Evolutionary conservation across 2,797 vertebrate genomes (phyloP), one percentile per base, ranked within the genome.

Genomic region (Pagetopsis macropterus): DNA sequence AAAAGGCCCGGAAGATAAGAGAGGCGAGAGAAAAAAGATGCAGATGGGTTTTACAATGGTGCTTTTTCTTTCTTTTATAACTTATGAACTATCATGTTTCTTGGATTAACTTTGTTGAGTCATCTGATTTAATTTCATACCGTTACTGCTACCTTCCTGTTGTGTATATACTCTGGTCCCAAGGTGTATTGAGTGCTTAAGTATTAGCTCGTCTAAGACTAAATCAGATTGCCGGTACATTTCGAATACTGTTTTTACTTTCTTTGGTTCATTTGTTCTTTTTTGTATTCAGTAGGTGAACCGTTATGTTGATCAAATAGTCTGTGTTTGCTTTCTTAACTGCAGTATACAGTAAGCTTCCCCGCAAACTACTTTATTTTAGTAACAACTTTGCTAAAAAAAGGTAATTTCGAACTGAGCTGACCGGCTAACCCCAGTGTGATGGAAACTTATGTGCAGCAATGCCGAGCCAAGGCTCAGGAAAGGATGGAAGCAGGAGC

Each of bases 1-100:
- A 75, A 64, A 72, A 51, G 49, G 27, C 37, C 33, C 23, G 10
- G 4, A 31, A 50, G 52, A 82, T 75, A 64, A 78, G 43, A 41
- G 55, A 72, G 44, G 19, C 1, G 3, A 55, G 9, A 54, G 40
- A 23, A 49, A 58, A 58, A 62, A 58, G 37, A 66, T 17, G 21
- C 31, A 65, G 33, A 72, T 48, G 45, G 45, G 41, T 27, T 49
- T 57, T 10, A 27, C 55, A 48, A 1, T 49, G 40, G 12, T 19
- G n/a, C 17, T 33, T 37, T 48, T 59, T 50, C 52, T 44, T 59
- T 27, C 4, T 69, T 67, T 43, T 31, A 16, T 14, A 45, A 54
- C 6, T 44, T 55, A 56, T 21, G 48, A 80, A 45, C 31, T 9
- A 46, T 15, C 15, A 31, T 0, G 0, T 56, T 46, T 3, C 41